Evolutionary conservation across 2,888 invertebrate genomes (phyloP), one percentile per base, ranked within the genome.

Genomic region (Augochlorella aurata): DNA sequence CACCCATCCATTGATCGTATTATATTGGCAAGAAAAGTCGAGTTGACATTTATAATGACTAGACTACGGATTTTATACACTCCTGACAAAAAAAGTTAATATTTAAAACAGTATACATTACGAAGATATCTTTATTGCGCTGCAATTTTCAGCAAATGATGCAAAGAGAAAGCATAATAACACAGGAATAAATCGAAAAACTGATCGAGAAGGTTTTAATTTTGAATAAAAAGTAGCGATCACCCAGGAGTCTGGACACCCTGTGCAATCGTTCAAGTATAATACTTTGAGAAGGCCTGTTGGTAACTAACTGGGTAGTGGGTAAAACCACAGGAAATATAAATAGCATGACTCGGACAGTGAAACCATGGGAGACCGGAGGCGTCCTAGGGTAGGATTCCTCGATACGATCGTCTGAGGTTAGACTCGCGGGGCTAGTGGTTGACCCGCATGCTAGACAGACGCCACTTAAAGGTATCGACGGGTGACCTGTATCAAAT

Each of bases 361-460:
- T 24, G 54, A 21, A 12, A 24, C 12, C 24, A 24, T 58, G 24
- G 54, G 21, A 54, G 21, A 24, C 21, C 24, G 14, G 24, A 7
- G 14, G 54, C 54, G 24, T 58, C 24, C 54, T 58, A 58, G 21
- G 14, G 7, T 21, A 58, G 54, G 14, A 58, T 58, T 24, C 21
- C 54, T 58, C 12, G 24, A 21, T 21, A 24, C 24, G 54, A 24
- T 24, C 24, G 54, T 24, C 54, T 24, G 54, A 58, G 54, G 54
- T 58, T 58, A 10, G 7, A 58, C 54, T 58, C 12, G 21, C 14
- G 54, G 54, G 14, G 54, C 12, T 14, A 24, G 54, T 24, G 54
- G 54, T 58, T 58, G 54, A 58, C 54, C 54, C 54, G 54, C 54
- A 58, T 58, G 54, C 24, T 58, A 58, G 14, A 58, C 24, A 24